Evolutionary conservation across 92 coral and sea anemone species (phyloP), one percentile per base, ranked within the genome.

Genomic region (Blastomussa wellsi): DNA sequence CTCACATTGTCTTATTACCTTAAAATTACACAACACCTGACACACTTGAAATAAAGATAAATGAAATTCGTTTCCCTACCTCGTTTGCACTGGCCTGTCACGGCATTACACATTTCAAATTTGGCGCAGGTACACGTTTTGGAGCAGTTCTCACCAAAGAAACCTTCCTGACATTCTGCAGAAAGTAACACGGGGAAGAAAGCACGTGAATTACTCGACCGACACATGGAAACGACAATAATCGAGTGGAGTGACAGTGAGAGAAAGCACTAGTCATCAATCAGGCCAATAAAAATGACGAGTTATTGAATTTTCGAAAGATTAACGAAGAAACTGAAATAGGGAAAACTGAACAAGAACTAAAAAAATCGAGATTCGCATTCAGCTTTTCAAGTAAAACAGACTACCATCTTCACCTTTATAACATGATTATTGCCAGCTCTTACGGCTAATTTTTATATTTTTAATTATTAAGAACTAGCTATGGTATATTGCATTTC

Each of bases 51-150:
- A 26, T 5, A 28, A 28, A 1, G 68, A 7, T 26, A 62, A 62
- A 9, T 62, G 1, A 16, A 62, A 62, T 11, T 70, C 26, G 2
- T 10, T 31, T 31, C 68, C 87, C 20, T 67, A 88, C 98, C 95
- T 90, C 98, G 67, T 31, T 78, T 90, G 82, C 98, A 94, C 47
- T 79, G 87, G 51, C 98, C 98, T 28, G 80, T 87, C 3, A 70
- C 82, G 20, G 78, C 88, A 35, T 90, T 78, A 24, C 98, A 94
- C 67, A 49, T 81, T 66, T 94, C 98, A 82, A 81, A 89, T 17
- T 72, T 73, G 74, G 93, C 84, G 74, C 98, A 94, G 55, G 84
- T 72, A 69, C 98, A 94, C 49, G 68, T 86, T 29, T 72, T 74
- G 37, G 49, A 64, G 76, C 98, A 94, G 51, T 82, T 86, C 11